Percentiles rank a stretch among this genome's conserved stretches.
These are phyloP conservation scores for Drosophila varians DNA, from an alignment of 1,140 invertebrate species.

Conservation along the genomic window DNA sequence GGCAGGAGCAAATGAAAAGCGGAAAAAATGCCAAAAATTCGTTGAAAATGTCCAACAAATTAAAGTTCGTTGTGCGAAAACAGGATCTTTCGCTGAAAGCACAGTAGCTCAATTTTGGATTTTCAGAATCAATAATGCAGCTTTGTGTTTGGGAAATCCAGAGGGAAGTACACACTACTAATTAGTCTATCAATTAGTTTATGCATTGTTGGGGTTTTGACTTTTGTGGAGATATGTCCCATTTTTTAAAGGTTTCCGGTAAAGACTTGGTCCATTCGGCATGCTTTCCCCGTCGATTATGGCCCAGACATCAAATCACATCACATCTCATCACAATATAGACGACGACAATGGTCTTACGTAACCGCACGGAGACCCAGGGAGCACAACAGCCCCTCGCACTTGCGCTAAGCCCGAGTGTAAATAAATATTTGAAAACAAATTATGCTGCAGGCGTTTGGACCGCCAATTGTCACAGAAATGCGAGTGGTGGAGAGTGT, in stretches of 20 bases:
- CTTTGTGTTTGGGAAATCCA: too few species aligned
- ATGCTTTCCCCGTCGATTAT: constrained; percentile 42
- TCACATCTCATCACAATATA: constrained; percentile 1
- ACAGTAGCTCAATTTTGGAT: neutral
- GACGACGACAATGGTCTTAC: constrained; percentile 18
- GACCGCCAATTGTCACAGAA: constrained; percentile 12
- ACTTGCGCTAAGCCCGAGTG: neutral
- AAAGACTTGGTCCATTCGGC: constrained; percentile 1
- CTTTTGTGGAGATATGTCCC: neutral
- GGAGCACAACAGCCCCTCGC: neutral
- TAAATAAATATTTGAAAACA: constrained; percentile 54
- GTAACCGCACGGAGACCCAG: constrained; percentile 13
- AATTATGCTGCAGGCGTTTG: constrained; percentile 26
- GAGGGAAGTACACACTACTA: neutral
- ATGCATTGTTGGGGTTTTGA: too few species aligned
- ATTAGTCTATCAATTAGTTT: neutral
- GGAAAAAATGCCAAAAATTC: constrained; percentile 36
- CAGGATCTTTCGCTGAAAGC: neutral
- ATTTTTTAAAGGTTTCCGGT: neutral
- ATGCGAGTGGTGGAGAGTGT: neutral
- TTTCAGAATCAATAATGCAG: neutral
- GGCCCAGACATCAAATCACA: neutral
- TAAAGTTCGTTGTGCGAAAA: neutral
- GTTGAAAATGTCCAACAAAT: constrained; percentile 39
- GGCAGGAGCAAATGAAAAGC: neutral